Conservation (phyloP, 2,113 vertebrate genomes). For the Pedionomus torquatus region DNA sequence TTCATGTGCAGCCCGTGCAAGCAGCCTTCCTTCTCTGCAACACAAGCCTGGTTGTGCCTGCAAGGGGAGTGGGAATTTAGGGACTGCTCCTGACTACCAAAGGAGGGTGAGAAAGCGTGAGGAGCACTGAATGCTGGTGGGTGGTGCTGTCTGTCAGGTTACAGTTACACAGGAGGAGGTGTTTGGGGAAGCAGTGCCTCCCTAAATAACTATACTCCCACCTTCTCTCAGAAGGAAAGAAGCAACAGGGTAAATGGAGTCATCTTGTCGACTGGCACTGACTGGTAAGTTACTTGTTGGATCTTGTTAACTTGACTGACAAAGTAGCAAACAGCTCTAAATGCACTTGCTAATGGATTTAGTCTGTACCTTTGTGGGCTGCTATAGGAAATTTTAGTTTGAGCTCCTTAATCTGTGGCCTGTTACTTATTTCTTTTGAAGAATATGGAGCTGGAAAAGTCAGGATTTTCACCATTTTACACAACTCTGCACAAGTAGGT, state of each 20-base stretch:
- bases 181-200: not conserved
- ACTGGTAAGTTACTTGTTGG: not conserved
- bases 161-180: not conserved
- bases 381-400: not conserved
- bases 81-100: not conserved
- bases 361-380: not conserved
- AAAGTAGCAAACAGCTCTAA: not conserved
- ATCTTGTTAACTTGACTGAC: not conserved
- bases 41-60: not conserved
- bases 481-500: not conserved
- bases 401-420: not conserved
- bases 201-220: not conserved
- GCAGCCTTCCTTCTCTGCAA: not conserved
- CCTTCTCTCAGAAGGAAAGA: not conserved
- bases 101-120: not conserved
- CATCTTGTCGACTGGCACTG: not conserved
- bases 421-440: not conserved
- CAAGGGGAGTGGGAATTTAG: fast-evolving
- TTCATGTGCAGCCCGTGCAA: not conserved
- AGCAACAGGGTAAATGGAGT: not conserved
- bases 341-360: not conserved
- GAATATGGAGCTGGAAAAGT: not conserved
- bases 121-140: not conserved
- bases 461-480: not conserved
- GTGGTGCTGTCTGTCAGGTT: not conserved